Conservation (phyloP, 2,888 invertebrate genomes). For the Lasioglossum malachurum region DNA sequence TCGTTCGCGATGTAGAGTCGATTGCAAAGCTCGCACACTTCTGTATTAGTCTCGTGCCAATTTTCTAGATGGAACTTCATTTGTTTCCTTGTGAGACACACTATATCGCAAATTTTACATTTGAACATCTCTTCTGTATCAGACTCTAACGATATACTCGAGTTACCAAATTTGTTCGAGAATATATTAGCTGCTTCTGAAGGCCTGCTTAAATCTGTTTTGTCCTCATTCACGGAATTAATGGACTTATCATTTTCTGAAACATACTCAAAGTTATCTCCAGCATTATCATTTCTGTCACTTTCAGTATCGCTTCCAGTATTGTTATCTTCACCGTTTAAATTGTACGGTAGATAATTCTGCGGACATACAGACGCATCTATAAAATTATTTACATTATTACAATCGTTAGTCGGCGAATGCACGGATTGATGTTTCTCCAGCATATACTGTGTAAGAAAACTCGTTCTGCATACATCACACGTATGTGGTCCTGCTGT, state of each 20-base stretch:
- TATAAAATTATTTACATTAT: not conserved
- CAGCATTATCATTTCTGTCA: not conserved
- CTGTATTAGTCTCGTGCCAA: conserved; percentile 18
- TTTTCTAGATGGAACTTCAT: conserved; percentile 30
- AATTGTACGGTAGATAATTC: not conserved
- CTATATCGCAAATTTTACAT: conserved; percentile 34
- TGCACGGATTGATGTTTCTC: conserved; percentile 35
- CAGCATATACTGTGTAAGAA: conserved; percentile 56
- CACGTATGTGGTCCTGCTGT: conserved; percentile 49
- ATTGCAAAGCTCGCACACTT: conserved; percentile 43
- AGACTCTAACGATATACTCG: not conserved
- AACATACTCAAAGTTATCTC: not conserved
- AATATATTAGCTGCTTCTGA: not conserved
- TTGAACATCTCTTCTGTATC: conserved; percentile 16
- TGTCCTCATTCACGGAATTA: not conserved
- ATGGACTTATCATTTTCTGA: not conserved
- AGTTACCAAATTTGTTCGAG: conserved; percentile 1
- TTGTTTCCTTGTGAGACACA: conserved; percentile 7
- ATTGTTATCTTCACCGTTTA: not conserved
- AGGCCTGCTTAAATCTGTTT: not conserved
- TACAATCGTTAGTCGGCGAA: not conserved
- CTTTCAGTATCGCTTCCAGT: not conserved
- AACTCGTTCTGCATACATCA: conserved; percentile 31
- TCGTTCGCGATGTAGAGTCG: not conserved
- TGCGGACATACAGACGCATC: not conserved